phyloP scores from a whole-genome alignment of 1,140 invertebrate genomes.

The Mactra quadrangularis region DNA sequence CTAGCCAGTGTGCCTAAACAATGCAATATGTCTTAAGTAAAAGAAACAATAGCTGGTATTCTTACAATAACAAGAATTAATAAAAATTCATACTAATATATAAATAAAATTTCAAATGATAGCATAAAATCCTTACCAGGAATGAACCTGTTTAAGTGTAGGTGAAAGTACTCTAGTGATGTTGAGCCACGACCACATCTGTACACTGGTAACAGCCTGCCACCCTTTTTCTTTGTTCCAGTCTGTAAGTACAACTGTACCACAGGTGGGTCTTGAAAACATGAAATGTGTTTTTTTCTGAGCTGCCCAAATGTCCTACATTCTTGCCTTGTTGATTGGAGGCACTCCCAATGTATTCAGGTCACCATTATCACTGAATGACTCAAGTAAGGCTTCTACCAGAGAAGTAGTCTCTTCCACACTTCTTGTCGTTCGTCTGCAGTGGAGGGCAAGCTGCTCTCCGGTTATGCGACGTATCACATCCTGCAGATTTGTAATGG shows the following conservation, averaged over 20 bases:
- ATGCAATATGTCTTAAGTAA: neutral
- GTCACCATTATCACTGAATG: conserved; percentile 18
- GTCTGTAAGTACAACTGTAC: conserved; percentile 56
- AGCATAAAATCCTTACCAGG: too few relatives aligned
- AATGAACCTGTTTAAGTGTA: conserved; percentile 66
- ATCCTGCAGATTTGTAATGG: conserved; percentile 18
- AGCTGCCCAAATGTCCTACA: conserved; percentile 15
- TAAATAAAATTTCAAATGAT: neutral
- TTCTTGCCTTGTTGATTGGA: conserved; percentile 46
- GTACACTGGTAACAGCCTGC: conserved; percentile 21
- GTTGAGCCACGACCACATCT: conserved; percentile 63
- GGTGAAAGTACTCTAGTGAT: conserved; percentile 67
- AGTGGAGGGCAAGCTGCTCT: conserved; percentile 66
- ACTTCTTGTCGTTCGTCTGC: conserved; percentile 64
- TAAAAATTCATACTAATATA: neutral
- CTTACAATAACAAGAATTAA: neutral
- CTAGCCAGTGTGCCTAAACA: conserved; percentile 61
- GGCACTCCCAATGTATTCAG: conserved; percentile 64
- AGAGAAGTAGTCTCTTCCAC: conserved; percentile 18
- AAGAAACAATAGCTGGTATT: neutral
- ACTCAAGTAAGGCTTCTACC: too few relatives aligned
- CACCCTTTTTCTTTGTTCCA: conserved; percentile 46
- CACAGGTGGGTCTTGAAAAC: conserved; percentile 39
- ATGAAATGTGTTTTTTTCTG: conserved; percentile 38
- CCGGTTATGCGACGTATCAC: conserved; percentile 22